Base-by-base conservation (phyloP, 2,113 vertebrate genomes). In the Scomber japonicus region DNA sequence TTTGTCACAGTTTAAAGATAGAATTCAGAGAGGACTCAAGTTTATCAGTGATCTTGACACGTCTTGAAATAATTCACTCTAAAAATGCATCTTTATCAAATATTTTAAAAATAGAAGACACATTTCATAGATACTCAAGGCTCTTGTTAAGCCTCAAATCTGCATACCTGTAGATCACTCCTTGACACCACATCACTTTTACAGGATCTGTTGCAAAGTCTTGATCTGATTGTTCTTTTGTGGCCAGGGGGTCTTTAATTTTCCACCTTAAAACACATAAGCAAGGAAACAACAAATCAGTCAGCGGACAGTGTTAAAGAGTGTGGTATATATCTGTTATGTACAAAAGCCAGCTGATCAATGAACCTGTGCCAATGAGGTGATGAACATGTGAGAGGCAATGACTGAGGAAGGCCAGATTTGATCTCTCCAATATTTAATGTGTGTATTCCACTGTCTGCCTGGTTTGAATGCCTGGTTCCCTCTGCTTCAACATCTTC, bases 291-390 rank as follows among this genome's bases (percentile, higher is more conserved):
- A 48, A 45, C 8, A 24, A 40, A 59, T 76, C 1, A 75, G 55
- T 16, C 11, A 53, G 3, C 17, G 12, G 48, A 55, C 16, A 27
- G 7, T 16, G 19, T 71, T 16, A 70, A 49, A 61, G 8, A 3
- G 5, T 14, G 11, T 40, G 17, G 4, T 21, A 40, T 1, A 30
- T 30, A 11, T n/a, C 12, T 54, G 5, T 48, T 61, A 15, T 55
- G 11, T 45, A 24, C 4, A 15, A 0, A 27, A 27, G 17, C 30
- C 12, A 48, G 1, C 46, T n/a, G 15, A 35, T 55, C 11, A 55
- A 40, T 40, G 66, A 50, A 92, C 97, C 97, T 97, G 93, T 99
- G 97, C 80, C 95, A 79, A 70, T 98, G 96, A 74, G 96, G 96
- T 1, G 92, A 94, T 68, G 88, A 83, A 84, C 97, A 98, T 53